Evolutionary conservation across 2,888 invertebrate species (phyloP).

Genomic region (Trichogramma dendrolimi): DNA sequence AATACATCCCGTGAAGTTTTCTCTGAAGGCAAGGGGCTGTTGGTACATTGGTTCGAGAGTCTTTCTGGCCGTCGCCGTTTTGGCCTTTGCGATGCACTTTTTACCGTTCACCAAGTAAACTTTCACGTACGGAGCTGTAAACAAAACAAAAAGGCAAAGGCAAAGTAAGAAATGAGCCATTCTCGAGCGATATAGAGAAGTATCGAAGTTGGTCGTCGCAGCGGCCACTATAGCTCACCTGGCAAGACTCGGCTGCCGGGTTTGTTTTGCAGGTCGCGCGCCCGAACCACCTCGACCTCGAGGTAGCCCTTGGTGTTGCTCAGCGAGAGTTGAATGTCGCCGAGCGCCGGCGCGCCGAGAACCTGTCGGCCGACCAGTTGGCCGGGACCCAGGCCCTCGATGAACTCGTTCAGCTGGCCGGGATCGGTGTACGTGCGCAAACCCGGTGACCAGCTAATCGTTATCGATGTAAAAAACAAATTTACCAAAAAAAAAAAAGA

Average conservation of each 20-base stretch:
- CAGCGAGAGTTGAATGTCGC: conserved; percentile 96
- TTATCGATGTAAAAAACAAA: neutral
- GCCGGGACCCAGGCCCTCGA: conserved; percentile 94
- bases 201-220: neutral
- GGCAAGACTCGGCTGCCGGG: conserved; percentile 65
- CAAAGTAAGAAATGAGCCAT: neutral
- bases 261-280: conserved; percentile 88
- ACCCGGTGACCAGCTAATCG: conserved; percentile 67
- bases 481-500: conserved; percentile 15
- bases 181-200: neutral
- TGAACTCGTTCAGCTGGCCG: conserved; percentile 89
- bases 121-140: conserved; percentile 92
- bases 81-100: conserved; percentile 95
- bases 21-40: conserved; percentile 91
- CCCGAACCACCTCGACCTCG: conserved; percentile 96
- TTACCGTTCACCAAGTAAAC: conserved; percentile 97
- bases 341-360: conserved; percentile 90
- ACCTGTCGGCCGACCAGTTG: conserved; percentile 98
- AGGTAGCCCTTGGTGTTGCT: conserved; percentile 93
- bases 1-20: conserved; percentile 90
- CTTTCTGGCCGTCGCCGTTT: conserved; percentile 87
- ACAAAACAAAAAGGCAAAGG: conserved; percentile 11
- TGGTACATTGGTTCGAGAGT: conserved; percentile 97
- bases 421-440: conserved; percentile 64
- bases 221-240: conserved; percentile 54